Conservation (phyloP, 2,797 vertebrate species). For the Lates japonicus region DNA sequence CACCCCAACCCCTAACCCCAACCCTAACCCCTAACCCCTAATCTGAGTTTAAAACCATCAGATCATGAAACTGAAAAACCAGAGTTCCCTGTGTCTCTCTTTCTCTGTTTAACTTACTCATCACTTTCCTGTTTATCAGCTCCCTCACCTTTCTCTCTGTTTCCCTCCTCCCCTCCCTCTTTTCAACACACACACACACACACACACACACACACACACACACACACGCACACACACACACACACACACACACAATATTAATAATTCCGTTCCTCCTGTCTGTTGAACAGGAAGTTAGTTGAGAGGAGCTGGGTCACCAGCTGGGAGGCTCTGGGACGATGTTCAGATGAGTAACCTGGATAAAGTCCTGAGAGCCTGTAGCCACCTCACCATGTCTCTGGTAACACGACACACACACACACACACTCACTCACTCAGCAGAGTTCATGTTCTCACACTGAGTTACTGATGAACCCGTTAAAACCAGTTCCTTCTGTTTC, state of each 20-base stretch:
- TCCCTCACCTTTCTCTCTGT: constrained; percentile 31
- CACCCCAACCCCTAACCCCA: too few species aligned
- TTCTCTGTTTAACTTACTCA: constrained; percentile 9
- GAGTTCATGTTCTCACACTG: not conserved
- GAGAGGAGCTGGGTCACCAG: constrained; percentile 92
- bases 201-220: too few species aligned
- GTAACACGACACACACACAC: constrained; percentile 69
- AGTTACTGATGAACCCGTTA: not conserved
- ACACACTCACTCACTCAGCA: too few species aligned
- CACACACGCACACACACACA: too few species aligned
- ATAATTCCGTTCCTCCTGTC: constrained; percentile 48
- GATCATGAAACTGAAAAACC: too few species aligned
- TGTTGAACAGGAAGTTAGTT: constrained; percentile 89
- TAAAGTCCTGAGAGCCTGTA: constrained; percentile 88
- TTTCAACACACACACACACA: constrained; percentile 18
- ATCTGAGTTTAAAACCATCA: too few species aligned
- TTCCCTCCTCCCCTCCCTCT: constrained; percentile 9
- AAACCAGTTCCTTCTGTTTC: not conserved
- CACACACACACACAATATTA: too few species aligned
- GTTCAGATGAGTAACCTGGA: constrained; percentile 91
- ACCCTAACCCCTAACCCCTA: too few species aligned
- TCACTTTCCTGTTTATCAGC: constrained; percentile 22
- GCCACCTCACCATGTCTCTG: constrained; percentile 91
- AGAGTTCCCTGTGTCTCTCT: not conserved
- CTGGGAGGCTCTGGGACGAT: constrained; percentile 93